Evolutionary conservation across 2,113 vertebrate genomes (phyloP), one percentile per base, ranked within the genome.

Genomic region (Trichechus manatus): DNA sequence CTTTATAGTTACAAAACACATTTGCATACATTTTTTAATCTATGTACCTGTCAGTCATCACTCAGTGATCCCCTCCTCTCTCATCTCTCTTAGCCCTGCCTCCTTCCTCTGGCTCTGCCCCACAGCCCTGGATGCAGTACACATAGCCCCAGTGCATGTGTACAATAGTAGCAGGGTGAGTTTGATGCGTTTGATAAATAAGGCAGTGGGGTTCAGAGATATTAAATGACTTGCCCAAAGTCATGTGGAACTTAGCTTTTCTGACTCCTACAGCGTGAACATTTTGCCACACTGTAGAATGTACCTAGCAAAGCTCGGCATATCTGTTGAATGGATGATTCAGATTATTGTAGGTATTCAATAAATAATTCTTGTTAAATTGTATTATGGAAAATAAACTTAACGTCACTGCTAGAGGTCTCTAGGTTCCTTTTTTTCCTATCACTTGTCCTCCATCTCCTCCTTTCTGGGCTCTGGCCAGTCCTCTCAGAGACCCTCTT

Each of bases 81-180:
- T 42, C 75, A 19, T 89, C 56, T 27, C 74, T 64, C 44, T 4
- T 4, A 10, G 90, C 36, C 53, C 95, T 33, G 0, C 97, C 96
- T 75, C 92, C 93, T 86, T 29, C 42, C 79, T 44, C 78, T 59
- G 53, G 63, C 70, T 50, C n/a, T 4, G 8, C 87, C 63, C 70
- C 27, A 9, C 15, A 31, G 66, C 79, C 92, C 78, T 95, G 95
- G 95, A 96, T 91, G 85, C 96, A 14, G 91, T 68, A 93, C 72
- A 88, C 94, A 93, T 5, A 75, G 63, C 86, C n/a, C 42, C 19
- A 22, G 70, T 36, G 70, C 1, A 15, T 68, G 64, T 36, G 70
- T 36, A 36, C 17, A 53, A 47, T 0, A 33, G 77, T 29, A 33
- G 63, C 47, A 74, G 23, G 22, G 68, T 6, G n/a, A 91, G 42